Evolutionary conservation across 1,140 invertebrate genomes (phyloP), one percentile per base, ranked within the genome.

Genomic region (Drosophila miranda): DNA sequence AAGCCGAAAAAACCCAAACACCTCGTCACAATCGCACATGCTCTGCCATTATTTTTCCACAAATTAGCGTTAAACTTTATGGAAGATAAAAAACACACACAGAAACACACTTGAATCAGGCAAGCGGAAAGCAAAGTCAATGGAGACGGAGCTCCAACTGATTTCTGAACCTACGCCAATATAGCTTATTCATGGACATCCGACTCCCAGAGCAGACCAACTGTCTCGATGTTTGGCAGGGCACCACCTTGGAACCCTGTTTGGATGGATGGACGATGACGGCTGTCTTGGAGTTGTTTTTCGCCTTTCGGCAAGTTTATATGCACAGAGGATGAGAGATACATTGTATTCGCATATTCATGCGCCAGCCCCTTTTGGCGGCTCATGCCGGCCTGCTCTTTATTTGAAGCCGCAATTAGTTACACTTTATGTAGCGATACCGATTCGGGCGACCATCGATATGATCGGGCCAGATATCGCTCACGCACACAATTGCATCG

Each of bases 351-450:
- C 48, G 45, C 59, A 42, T 48, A 34, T 71, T 45, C 34, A 51
- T 66, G 52, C 54, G 50, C 46, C 57, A 54, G 50, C 49, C 49
- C 54, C 46, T 44, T 61, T 57, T 56, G 74, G 75, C 64, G 64
- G 71, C 66, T 60, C 60, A 59, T 56, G 61, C 45, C 75, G 34
- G 11, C 34, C 34, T 61, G 79, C 72, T 89, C 75, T 87, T 89
- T 86, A 88, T 88, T 86, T 90, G 69, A 84, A 78, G 80, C 88
- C 80, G 71, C 88, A 90, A 90, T 90, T 90, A 90, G 89, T 81
- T 82, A 90, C 89, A 90, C 61, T 86, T 87, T 88, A 86, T 83
- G 74, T 72, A 78, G 70, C 78, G 73, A 80, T 86, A 60, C 68
- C 73, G 58, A 79, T 75, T 62, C 70, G 34, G 63, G 59, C 30